Evolutionary conservation across 2,113 vertebrate species (phyloP).

Genomic region (Cyphomyrus plagiostoma): DNA sequence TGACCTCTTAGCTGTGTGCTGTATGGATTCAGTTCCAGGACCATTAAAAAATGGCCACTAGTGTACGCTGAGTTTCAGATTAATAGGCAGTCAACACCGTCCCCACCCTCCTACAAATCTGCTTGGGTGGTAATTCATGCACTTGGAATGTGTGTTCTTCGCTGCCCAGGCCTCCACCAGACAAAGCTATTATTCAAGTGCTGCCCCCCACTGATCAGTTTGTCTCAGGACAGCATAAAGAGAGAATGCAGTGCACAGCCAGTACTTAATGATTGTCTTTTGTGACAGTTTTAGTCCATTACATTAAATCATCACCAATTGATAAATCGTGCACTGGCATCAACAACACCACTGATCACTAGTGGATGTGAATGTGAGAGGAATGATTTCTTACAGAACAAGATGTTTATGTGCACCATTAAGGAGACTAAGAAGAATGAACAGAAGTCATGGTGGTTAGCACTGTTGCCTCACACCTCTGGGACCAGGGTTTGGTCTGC

Average conservation of each 20-base stretch:
- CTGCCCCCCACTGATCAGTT: not conserved
- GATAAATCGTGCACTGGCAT: constrained; percentile 30
- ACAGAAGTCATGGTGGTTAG: not conserved
- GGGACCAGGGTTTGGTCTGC: not conserved
- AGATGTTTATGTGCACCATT: not conserved
- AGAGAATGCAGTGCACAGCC: constrained; percentile 20
- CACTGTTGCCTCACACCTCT: not conserved
- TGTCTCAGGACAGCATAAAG: not conserved
- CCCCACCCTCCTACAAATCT: not conserved
- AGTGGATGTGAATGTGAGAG: not conserved
- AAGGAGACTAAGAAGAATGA: not conserved
- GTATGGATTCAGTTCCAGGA: not conserved
- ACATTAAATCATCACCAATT: constrained; percentile 55
- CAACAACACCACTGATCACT: constrained; percentile 30
- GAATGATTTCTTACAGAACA: constrained; percentile 16
- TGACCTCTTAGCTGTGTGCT: not conserved
- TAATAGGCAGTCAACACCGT: not conserved
- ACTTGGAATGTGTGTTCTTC: constrained; percentile 46
- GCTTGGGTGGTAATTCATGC: constrained; percentile 48
- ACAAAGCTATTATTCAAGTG: constrained; percentile 59
- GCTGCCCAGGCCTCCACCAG: constrained; percentile 41
- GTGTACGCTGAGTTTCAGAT: not conserved
- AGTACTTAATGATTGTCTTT: constrained; percentile 64
- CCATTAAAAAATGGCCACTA: not conserved
- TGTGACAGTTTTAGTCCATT: constrained; percentile 61